These are phyloP conservation scores for Pteropus rufus DNA, from an alignment of 2,797 vertebrate species.

Conservation along the genomic window DNA sequence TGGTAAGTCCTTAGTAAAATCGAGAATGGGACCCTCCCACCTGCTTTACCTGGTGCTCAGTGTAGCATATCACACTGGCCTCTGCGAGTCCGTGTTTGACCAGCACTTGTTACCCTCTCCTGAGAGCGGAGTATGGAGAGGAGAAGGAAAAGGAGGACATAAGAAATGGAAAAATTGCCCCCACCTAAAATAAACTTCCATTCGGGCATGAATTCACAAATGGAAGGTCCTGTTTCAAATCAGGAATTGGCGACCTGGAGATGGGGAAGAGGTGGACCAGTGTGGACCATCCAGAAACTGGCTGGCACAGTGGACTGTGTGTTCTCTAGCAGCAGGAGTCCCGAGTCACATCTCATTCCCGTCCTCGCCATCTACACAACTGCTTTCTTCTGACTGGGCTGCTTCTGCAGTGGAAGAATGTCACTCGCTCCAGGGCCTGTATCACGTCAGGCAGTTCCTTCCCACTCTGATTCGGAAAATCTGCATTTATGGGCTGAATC, in stretches of 20 bases:
- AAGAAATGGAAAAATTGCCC: background rate
- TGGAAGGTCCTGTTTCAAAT: background rate
- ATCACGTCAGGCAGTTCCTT: background rate
- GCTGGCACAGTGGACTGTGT: rapidly evolving
- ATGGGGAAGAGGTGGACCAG: background rate
- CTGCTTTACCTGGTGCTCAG: background rate
- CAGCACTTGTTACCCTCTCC: background rate
- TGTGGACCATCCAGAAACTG: background rate
- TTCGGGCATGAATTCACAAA: background rate
- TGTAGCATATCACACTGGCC: background rate
- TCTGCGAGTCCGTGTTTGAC: background rate
- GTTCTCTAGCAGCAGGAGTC: background rate
- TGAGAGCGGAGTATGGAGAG: background rate
- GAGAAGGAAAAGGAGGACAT: background rate
- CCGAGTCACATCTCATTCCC: too few species aligned
- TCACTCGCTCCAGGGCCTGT: rapidly evolving
- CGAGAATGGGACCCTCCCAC: background rate
- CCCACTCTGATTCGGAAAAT: background rate
- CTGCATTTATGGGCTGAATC: background rate
- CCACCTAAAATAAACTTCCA: background rate
- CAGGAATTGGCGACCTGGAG: background rate
- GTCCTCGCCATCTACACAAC: rapidly evolving
- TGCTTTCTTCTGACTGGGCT: background rate
- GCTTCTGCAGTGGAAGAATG: background rate
- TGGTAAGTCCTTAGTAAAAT: background rate